Base-by-base conservation (phyloP, 2,797 vertebrate genomes). In the Scleropages formosus region DNA sequence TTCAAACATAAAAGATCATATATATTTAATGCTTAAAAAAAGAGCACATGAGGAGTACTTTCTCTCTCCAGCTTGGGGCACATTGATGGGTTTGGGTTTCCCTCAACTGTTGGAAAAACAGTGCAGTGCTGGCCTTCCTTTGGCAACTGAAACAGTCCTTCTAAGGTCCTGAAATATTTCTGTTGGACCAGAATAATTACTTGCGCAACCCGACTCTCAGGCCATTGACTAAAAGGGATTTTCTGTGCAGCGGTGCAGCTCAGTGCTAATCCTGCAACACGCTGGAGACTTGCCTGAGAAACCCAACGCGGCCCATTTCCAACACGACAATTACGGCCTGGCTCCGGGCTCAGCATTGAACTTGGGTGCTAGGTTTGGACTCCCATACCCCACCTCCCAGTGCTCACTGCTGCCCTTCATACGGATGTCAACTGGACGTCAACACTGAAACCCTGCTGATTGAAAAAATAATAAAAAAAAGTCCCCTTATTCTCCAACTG, bases 401-500 rank as follows among this genome's bases (percentile, higher is more conserved):
- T 39, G 6, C 31, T 39, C 31, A 39, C 31, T 39, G 31, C 31
- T 39, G 31, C 31, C 39, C 31, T 39, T 39, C 6, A 39, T 31
- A 39, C 39, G 31, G 6, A 39, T 2, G 31, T 39, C 6, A 39
- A 6, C 31, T 39, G 31, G 31, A 31, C 6, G 31, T 39, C 31
- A 39, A 2, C 6, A 6, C 31, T 6, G 31, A 39, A 39, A 39
- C 2, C 31, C 31, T 39, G 31, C 2, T 39, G n/a, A n/a, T n/a
- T n/a, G 2, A 39, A 39, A 39, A 39, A 39, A 39, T 39, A 39
- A 39, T 39, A 39, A 39, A 31, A 44, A 27, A 53, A 60, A 72
- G 59, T 60, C 70, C 72, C 60, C 18, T 72, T 66, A 22, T 12
- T 58, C 22, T 76, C 39, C 64, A 47, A 64, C 22, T 62, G 20